These are phyloP conservation scores for Narcine bancroftii DNA, from an alignment of 2,113 vertebrate species.

Conservation along the genomic window DNA sequence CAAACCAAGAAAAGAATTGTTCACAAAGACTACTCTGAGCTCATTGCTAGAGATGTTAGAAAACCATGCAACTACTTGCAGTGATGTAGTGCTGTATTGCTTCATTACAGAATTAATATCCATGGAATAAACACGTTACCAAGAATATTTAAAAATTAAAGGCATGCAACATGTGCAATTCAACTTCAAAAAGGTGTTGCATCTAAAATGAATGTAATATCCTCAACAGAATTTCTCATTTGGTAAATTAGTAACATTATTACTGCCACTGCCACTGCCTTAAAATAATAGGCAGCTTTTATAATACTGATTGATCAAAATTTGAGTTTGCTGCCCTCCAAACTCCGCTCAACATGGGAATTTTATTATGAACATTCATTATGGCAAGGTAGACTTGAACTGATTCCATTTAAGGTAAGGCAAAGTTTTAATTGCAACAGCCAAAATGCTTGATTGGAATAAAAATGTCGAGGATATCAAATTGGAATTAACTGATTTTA, in stretches of 20 bases:
- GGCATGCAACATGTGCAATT: neutral
- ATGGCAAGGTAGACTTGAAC: neutral
- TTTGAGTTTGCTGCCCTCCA: neutral
- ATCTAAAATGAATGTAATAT: neutral
- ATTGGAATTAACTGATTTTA: conserved; percentile 20
- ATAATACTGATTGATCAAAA: neutral
- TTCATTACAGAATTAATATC: neutral
- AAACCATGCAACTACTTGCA: neutral
- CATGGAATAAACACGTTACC: neutral
- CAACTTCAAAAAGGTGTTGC: neutral
- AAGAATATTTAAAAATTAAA: neutral
- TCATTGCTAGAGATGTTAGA: neutral
- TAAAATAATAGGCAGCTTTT: neutral
- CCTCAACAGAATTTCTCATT: neutral
- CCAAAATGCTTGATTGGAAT: neutral
- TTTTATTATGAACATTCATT: neutral
- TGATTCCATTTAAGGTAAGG: neutral
- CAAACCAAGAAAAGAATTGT: neutral
- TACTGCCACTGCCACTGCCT: neutral
- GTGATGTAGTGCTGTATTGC: neutral
- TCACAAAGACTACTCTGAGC: neutral
- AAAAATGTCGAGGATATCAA: conserved; percentile 24
- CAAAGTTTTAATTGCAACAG: neutral
- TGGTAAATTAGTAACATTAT: conserved; percentile 4
- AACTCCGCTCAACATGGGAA: neutral